Base-by-base conservation (phyloP, 2,797 vertebrate genomes). In the Brotula barbata region DNA sequence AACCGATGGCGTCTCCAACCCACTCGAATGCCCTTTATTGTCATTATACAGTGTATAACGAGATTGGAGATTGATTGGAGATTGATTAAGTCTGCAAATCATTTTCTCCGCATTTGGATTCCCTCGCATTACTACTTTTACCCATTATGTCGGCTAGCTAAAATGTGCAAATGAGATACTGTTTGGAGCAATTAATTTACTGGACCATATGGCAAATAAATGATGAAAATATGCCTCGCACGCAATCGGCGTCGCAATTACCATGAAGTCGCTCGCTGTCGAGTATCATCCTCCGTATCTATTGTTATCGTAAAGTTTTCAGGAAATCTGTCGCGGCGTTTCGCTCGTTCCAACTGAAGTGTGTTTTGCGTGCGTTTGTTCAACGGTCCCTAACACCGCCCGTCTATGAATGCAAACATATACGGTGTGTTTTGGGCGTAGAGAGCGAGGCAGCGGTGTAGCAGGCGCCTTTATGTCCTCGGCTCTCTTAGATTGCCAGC, bases 131-230 rank as follows among this genome's bases (percentile, higher is more conserved):
- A 55, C 75, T 84, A 78, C 85, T 85, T 87, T 80, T 82, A 73
- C 65, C 71, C 64, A 37, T 77, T 75, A n/a, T 67, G 60, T 81
- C 62, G 73, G 64, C 45, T 34, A 46, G 58, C 58, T 77, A 69
- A 84, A 78, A 85, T 80, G 84, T 87, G 75, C 60, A 86, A 87
- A 87, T 85, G 64, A 84, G 72, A 84, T 65, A 22, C 59, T 64
- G 71, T 77, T 87, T 77, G 33, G 49, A 75, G 77, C 70, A 73
- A 70, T 83, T 83, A 77, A 80, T 83, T 69, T 64, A 55, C 46
- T 7, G 37, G 33, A 58, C 64, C 77, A 81, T 81, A 79, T 75
- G 72, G 72, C 50, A 81, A 75, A 77, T 62, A 76, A 70, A 71
- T 59, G 52, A 81, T 60, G 42, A 65, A 70, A 78, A 82, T 58